Evolutionary conservation across 23 tunicate species (phyloP).

Genomic region (Botrylloides violaceus): DNA sequence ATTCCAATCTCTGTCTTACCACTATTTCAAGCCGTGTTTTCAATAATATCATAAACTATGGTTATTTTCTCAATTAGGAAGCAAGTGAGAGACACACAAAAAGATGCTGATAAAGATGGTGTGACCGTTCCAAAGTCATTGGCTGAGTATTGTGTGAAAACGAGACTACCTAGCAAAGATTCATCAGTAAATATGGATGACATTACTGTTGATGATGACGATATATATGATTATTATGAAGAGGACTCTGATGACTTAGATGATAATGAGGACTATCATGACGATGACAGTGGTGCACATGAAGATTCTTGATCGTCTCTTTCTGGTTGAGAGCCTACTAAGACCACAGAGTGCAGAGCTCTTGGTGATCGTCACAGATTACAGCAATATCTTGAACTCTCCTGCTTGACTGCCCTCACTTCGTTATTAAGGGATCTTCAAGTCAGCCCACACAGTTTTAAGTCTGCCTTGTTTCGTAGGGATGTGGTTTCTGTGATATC

Average conservation of each 20-base stretch:
- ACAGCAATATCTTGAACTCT: neutral
- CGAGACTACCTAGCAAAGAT: slow-evolving; percentile 80
- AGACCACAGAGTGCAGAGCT: neutral
- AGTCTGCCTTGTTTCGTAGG: too few relatives aligned
- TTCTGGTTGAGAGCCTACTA: neutral
- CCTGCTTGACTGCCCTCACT: too few relatives aligned
- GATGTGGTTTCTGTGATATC: too few relatives aligned
- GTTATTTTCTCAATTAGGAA: too few relatives aligned
- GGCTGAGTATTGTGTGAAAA: slow-evolving; percentile 89
- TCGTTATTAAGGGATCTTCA: too few relatives aligned
- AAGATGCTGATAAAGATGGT: slow-evolving; percentile 91
- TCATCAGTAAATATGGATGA: slow-evolving; percentile 60
- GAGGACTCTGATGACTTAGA: slow-evolving; percentile 56
- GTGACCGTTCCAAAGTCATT: slow-evolving; percentile 80
- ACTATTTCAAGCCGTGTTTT: too few relatives aligned
- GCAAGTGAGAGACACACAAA: slow-evolving; percentile 83
- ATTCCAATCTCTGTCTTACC: too few relatives aligned
- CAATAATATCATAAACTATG: too few relatives aligned
- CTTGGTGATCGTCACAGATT: neutral
- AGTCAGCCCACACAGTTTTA: too few relatives aligned
- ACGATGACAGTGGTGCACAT: slow-evolving; percentile 79
- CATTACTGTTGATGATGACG: slow-evolving; percentile 60
- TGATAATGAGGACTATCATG: slow-evolving; percentile 70
- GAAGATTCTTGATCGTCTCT: slow-evolving; percentile 15
- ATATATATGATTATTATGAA: slow-evolving; percentile 71